Conservation (phyloP, 2,797 vertebrate species). For the Argentina silus region DNA sequence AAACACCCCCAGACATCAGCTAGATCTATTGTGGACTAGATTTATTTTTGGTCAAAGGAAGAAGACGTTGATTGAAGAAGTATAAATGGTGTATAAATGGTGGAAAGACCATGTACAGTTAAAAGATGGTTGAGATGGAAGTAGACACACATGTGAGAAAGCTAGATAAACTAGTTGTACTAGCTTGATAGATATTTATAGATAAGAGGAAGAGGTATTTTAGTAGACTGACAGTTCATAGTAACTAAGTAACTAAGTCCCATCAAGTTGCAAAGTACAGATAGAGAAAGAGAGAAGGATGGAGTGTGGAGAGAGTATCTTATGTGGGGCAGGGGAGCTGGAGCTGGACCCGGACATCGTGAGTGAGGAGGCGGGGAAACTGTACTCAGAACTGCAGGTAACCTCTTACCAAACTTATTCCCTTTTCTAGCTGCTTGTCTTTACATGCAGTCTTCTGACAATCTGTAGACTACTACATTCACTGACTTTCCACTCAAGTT, state of each 20-base stretch:
- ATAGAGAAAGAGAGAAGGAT: slow-evolving; percentile 46
- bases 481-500: background rate
- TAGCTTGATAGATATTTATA: slow-evolving; percentile 41
- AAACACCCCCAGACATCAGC: slow-evolving; percentile 47
- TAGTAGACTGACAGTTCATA: slow-evolving; percentile 1
- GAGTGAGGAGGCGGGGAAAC: slow-evolving; percentile 82
- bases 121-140: slow-evolving; percentile 50
- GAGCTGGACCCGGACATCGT: slow-evolving; percentile 82
- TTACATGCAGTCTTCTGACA: background rate
- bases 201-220: slow-evolving; percentile 15
- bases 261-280: background rate
- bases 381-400: slow-evolving; percentile 84
- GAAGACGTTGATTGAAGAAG: slow-evolving; percentile 1
- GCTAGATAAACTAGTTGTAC: slow-evolving; percentile 49
- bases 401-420: slow-evolving; percentile 16
- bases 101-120: slow-evolving; percentile 8
- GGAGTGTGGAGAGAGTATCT: slow-evolving; percentile 75
- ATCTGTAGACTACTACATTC: background rate
- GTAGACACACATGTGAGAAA: slow-evolving; percentile 40
- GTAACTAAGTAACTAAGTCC: background rate
- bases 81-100: slow-evolving; percentile 14
- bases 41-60: slow-evolving; percentile 1
- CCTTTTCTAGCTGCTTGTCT: background rate
- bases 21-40: slow-evolving; percentile 18
- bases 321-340: slow-evolving; percentile 73